A percentile compares a stretch with the other conserved stretches of the same genome.
phyloP scores from a whole-genome alignment of 2,113 vertebrate genomes.

The Microcebus griseorufus region DNA sequence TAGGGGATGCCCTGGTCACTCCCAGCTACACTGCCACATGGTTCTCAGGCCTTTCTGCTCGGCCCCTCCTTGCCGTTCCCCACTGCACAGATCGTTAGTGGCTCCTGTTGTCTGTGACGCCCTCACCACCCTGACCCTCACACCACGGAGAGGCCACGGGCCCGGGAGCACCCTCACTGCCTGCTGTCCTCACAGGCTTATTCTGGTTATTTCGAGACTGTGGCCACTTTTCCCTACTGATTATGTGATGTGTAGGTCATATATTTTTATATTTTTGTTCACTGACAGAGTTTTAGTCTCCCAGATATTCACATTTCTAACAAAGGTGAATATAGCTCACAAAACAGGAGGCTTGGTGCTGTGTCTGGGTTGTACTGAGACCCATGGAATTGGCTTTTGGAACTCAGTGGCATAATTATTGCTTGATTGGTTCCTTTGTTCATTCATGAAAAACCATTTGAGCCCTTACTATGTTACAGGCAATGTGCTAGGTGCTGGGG shows the following conservation, averaged over 20 bases:
- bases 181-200: neutral
- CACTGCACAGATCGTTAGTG: rapidly evolving
- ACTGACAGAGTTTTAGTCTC: conserved; percentile 41
- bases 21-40: neutral
- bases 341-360: conserved; percentile 22
- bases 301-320: conserved; percentile 47
- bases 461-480: neutral
- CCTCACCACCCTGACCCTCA: neutral
- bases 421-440: neutral
- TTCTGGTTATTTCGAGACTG: neutral
- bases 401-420: neutral
- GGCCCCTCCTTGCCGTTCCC: too few species aligned
- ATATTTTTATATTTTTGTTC: conserved; percentile 26
- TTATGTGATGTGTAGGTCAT: neutral
- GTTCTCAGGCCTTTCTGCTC: neutral
- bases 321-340: conserved; percentile 8
- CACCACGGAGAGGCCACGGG: rapidly evolving
- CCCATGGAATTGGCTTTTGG: neutral
- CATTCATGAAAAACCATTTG: neutral
- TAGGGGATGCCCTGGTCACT: neutral
- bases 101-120: neutral
- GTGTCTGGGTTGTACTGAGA: neutral
- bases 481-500: neutral
- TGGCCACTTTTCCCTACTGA: neutral
- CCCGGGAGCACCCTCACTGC: neutral